phyloP scores from a whole-genome alignment of 2,797 vertebrate species.

The Pogonophryne albipinna region DNA sequence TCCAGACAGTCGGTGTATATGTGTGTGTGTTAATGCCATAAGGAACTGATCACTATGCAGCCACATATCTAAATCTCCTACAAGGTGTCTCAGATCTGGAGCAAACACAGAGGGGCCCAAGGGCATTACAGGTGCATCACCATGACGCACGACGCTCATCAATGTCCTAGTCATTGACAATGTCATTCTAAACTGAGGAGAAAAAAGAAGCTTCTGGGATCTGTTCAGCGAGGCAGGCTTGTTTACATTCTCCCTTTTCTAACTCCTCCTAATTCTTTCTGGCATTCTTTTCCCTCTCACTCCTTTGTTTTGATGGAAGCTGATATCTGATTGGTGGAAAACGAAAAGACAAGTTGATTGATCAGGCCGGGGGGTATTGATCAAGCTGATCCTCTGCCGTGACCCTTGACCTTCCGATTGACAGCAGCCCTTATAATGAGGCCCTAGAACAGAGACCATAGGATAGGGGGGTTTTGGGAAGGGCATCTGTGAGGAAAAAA shows the following conservation, averaged over 20 bases:
- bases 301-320: conserved; percentile 73
- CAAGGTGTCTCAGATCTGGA: conserved; percentile 66
- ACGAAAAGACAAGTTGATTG: conserved; percentile 77
- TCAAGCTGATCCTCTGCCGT: conserved; percentile 76
- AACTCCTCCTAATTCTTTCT: conserved; percentile 71
- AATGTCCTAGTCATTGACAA: conserved; percentile 74
- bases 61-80: conserved; percentile 61
- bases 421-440: conserved; percentile 78
- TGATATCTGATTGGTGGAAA: conserved; percentile 65
- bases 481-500: conserved; percentile 67
- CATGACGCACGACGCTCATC: conserved; percentile 72
- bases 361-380: conserved; percentile 80
- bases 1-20: neutral
- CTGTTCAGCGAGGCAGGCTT: conserved; percentile 56
- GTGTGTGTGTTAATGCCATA: conserved; percentile 24
- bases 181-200: conserved; percentile 67
- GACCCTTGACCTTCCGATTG: conserved; percentile 79
- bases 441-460: conserved; percentile 65
- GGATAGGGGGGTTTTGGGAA: conserved; percentile 62
- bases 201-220: conserved; percentile 58
- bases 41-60: conserved; percentile 54
- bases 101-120: conserved; percentile 63
- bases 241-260: conserved; percentile 66
- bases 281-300: conserved; percentile 59
- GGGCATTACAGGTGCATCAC: conserved; percentile 77